These are phyloP conservation scores for Yponomeuta malinellus DNA, from an alignment of 2,888 invertebrate genomes.

Conservation along the genomic window DNA sequence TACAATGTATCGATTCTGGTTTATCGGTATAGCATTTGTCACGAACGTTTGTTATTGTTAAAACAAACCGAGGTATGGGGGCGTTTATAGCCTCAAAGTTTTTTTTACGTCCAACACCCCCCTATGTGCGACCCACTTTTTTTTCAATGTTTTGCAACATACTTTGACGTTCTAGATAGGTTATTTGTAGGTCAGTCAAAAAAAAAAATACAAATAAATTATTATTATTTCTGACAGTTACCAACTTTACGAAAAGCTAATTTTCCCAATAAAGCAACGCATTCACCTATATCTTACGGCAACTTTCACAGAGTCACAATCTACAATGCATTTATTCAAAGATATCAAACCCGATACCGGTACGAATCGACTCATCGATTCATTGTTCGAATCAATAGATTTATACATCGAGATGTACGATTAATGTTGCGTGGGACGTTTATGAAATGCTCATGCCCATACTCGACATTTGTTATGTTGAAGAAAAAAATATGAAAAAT, in stretches of 20 bases:
- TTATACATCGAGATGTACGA: slow-evolving; percentile 21
- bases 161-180: no score
- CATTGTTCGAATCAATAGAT: slow-evolving; percentile 39
- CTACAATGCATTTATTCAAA: slow-evolving; percentile 14
- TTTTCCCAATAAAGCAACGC: neutral
- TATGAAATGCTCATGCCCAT: neutral
- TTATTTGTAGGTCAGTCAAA: no score
- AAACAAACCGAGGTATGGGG: slow-evolving; percentile 24
- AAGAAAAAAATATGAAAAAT: neutral
- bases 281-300: neutral
- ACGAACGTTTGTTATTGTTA: slow-evolving; percentile 42
- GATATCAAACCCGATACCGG: slow-evolving; percentile 25
- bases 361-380: slow-evolving; percentile 28
- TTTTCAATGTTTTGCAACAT: no score
- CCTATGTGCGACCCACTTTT: no score
- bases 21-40: slow-evolving; percentile 65
- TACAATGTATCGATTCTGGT: slow-evolving; percentile 49
- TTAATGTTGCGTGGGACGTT: slow-evolving; percentile 3
- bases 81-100: neutral
- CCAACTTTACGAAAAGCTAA: neutral
- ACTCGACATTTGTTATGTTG: slow-evolving; percentile 3
- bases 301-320: neutral
- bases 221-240: neutral
- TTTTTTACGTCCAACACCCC: no score
- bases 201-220: neutral